phyloP scores from a whole-genome alignment of 2,113 vertebrate genomes.

The Ptychochromis oligacanthus region DNA sequence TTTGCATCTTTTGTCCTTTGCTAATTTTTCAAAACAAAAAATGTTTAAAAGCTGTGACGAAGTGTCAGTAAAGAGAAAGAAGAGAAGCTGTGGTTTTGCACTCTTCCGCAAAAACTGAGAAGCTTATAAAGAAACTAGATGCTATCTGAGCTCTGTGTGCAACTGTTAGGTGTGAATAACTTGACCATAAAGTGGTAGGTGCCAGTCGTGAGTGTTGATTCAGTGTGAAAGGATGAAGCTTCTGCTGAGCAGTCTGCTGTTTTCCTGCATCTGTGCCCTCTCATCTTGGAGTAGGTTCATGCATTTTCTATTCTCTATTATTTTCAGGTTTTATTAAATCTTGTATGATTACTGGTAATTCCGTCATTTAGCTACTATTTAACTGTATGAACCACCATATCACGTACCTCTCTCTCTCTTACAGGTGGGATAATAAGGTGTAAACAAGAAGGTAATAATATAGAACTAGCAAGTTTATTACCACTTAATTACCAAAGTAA shows the following conservation, averaged over 20 bases:
- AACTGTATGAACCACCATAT: too few relatives aligned
- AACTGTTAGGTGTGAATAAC: accelerated
- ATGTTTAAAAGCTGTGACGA: not conserved
- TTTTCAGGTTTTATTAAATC: not conserved
- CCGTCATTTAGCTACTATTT: not conserved
- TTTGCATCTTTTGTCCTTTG: not conserved
- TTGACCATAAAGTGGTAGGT: not conserved
- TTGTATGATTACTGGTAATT: not conserved
- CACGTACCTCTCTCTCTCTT: accelerated
- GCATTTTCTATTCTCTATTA: too few relatives aligned
- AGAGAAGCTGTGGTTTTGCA: not conserved
- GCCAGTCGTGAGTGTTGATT: not conserved
- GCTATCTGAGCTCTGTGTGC: accelerated
- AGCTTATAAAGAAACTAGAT: not conserved
- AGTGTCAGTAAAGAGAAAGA: not conserved
- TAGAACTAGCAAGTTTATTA: too few relatives aligned
- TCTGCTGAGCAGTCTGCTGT: not conserved
- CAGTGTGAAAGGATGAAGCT: not conserved
- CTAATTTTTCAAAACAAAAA: not conserved
- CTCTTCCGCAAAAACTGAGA: not conserved
- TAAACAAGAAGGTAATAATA: too few relatives aligned
- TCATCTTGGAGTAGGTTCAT: slow-evolving; percentile 40
- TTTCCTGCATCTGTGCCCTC: not conserved
- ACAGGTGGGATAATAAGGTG: too few relatives aligned
- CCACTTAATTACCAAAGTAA: too few relatives aligned